These are phyloP conservation scores for Agonum fuliginosum DNA, from an alignment of 2,888 invertebrate genomes.

Conservation along the genomic window DNA sequence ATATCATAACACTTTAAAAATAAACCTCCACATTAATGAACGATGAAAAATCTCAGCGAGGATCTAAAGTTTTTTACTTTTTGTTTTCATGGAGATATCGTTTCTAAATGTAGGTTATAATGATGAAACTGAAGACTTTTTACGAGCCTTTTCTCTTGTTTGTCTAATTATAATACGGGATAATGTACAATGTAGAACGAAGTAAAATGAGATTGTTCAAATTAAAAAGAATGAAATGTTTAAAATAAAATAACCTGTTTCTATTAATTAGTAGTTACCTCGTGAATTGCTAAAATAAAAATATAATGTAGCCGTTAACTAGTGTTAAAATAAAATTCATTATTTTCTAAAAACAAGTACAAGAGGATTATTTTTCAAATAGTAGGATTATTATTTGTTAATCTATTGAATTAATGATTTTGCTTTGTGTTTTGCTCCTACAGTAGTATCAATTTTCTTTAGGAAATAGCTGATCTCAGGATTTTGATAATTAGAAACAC, in stretches of 20 bases:
- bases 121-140: background rate
- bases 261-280: no score
- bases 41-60: slow-evolving; percentile 36
- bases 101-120: slow-evolving; percentile 12
- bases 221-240: background rate
- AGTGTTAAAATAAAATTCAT: no score
- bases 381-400: no score
- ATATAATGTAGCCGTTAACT: no score
- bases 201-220: slow-evolving; percentile 9
- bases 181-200: slow-evolving; percentile 8
- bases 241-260: no score
- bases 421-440: no score
- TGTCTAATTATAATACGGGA: slow-evolving; percentile 14
- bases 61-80: slow-evolving; percentile 23
- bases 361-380: no score
- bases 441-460: no score
- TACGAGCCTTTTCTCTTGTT: no score
- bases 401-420: no score
- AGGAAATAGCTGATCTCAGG: background rate
- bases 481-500: background rate
- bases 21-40: slow-evolving; percentile 45
- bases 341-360: no score
- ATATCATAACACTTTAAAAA: slow-evolving; percentile 52
- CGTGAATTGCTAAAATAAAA: no score
- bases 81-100: slow-evolving; percentile 3